A percentile compares a stretch with the other conserved stretches of the same genome.
phyloP scores from a whole-genome alignment of 2,113 vertebrate species.

The Formicarius rufipectus region DNA sequence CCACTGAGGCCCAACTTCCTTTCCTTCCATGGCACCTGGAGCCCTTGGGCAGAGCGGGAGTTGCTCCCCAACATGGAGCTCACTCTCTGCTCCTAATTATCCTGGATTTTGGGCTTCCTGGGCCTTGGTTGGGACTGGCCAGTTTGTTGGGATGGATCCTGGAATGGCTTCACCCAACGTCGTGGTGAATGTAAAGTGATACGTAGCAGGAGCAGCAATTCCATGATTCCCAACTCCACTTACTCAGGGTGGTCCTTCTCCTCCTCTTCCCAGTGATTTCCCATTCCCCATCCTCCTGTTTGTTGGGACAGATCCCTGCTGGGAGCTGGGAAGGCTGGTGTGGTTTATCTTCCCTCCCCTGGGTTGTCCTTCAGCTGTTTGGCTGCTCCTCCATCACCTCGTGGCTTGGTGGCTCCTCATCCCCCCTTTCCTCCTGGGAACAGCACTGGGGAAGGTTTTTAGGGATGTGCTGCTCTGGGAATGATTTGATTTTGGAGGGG shows the following conservation, averaged over 20 bases:
- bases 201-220: accelerated
- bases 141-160: neutral
- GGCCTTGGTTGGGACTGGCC: neutral
- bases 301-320: neutral
- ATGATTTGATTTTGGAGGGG: neutral
- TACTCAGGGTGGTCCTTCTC: neutral
- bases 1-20: accelerated
- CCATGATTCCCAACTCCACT: accelerated
- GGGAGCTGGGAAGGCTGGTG: neutral
- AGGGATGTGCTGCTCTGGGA: neutral
- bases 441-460: neutral
- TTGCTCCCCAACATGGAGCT: accelerated
- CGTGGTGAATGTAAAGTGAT: accelerated
- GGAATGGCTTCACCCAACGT: accelerated
- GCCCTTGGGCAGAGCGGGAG: accelerated
- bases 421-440: neutral
- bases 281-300: accelerated
- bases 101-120: neutral
- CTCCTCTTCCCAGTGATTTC: neutral
- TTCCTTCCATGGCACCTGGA: accelerated
- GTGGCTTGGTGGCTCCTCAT: neutral
- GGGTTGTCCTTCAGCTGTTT: accelerated
- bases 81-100: accelerated
- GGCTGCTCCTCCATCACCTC: neutral
- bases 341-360: accelerated